Evolutionary conservation across 2,888 invertebrate genomes (phyloP).

Genomic region (Conistra vaccinii): DNA sequence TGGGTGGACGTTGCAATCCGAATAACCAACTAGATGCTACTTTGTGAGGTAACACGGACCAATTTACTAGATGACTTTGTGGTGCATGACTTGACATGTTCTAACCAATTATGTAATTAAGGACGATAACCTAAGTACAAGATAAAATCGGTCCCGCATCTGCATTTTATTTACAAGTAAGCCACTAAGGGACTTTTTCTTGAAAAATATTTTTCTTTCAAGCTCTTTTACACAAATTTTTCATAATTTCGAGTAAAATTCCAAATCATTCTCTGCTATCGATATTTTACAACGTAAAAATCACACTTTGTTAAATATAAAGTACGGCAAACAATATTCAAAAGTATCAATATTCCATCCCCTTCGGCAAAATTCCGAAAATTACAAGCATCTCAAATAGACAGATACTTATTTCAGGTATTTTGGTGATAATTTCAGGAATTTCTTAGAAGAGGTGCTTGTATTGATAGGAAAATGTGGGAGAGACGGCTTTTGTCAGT

Average conservation of each 20-base stretch:
- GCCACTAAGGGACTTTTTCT: not conserved
- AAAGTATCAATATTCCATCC: constrained; percentile 44
- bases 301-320: constrained; percentile 5
- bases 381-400: constrained; percentile 60
- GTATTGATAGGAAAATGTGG: constrained; percentile 50
- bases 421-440: constrained; percentile 60
- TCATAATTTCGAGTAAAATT: not conserved
- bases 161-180: not conserved
- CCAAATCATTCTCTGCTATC: not conserved
- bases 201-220: not conserved
- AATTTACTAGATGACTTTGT: constrained; percentile 35
- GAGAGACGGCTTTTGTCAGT: constrained; percentile 15
- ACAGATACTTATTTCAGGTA: constrained; percentile 54
- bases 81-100: constrained; percentile 24
- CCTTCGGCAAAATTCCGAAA: constrained; percentile 54
- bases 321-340: constrained; percentile 28
- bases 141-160: not conserved
- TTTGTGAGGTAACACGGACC: constrained; percentile 48
- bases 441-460: constrained; percentile 57
- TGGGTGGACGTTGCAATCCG: constrained; percentile 58
- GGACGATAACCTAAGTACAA: not conserved
- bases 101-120: not conserved
- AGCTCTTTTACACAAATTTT: not conserved
- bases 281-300: constrained; percentile 1
- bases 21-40: constrained; percentile 48